Evolutionary conservation across 2,888 invertebrate species (phyloP).

Genomic region (Trachelus stipa): DNA sequence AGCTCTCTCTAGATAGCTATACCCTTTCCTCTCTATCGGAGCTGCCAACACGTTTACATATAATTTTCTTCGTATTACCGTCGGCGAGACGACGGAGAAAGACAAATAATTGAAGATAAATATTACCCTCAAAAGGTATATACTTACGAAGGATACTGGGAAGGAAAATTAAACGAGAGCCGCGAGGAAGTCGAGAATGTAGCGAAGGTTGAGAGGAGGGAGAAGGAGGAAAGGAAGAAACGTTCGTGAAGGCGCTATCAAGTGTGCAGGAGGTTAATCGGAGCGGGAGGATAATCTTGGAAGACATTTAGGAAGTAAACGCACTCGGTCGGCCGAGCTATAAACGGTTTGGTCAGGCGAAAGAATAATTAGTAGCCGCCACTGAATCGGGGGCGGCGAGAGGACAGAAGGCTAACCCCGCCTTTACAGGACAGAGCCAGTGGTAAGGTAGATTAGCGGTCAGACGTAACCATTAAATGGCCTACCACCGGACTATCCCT

Average conservation of each 20-base stretch:
- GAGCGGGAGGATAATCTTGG: conserved; percentile 5
- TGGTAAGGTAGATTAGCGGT: conserved; percentile 57
- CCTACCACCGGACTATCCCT: conserved; percentile 22
- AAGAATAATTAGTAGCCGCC: conserved; percentile 56
- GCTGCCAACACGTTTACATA: no score
- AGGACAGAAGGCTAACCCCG: conserved; percentile 45
- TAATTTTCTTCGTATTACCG: no score
- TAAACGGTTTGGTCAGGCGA: conserved; percentile 46
- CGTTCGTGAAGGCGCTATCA: no score
- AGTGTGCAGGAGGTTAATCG: not conserved
- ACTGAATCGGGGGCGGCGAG: conserved; percentile 30
- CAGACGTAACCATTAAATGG: conserved; percentile 55
- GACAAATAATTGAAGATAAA: not conserved
- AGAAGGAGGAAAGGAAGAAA: no score
- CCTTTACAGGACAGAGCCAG: conserved; percentile 48
- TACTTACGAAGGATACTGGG: not conserved
- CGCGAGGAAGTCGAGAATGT: not conserved
- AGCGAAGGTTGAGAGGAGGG: not conserved
- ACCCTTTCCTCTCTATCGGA: not conserved
- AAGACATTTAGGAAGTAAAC: conserved; percentile 10
- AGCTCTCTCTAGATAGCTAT: not conserved
- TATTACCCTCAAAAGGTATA: not conserved
- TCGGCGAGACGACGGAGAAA: not conserved
- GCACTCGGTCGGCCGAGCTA: conserved; percentile 17
- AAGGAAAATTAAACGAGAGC: not conserved